Evolutionary conservation across 2,797 vertebrate species (phyloP), one percentile per base, ranked within the genome.

Genomic region (Aldrovandia affinis): DNA sequence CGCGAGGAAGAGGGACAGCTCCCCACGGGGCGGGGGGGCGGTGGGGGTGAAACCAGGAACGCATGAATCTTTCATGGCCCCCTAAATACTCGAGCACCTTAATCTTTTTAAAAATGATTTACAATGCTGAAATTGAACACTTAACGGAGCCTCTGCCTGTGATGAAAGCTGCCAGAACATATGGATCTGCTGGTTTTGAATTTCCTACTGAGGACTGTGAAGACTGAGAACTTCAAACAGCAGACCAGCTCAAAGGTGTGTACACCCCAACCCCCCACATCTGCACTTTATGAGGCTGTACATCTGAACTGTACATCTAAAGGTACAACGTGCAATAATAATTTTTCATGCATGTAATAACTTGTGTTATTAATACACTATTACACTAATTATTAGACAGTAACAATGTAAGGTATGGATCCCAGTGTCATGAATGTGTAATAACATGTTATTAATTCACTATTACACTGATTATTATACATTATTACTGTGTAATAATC

Each of bases 31-130:
- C 30, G 3, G 33, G 25, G 5, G 55, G 25, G 25, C 55, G 39
- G 30, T 59, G 55, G 18, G 20, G 82, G 57, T 83, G 81, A 82
- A n/a, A 89, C 47, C 83, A 85, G 55, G 63, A 83, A 20, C 81
- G 59, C 85, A 85, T 94, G 84, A 92, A 94, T 92, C 89, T 94
- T 95, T 94, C 86, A 93, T 92, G 65, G 86, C 84, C 86, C 87
- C 91, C 87, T 86, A 92, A 89, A 90, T 91, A 92, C 86, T 94
- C 94, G 90, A n/a, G 89, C 91, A 87, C 89, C 91, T 94, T 93
- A 86, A 85, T 87, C 89, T 87, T 87, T 85, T 90, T 95, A 81
- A 93, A n/a, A n/a, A 95, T 92, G 92, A 95, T 95, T 96, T 89
- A 95, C 78, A 2, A 75, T 0, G 86, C 86, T 91, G 92, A 92